A percentile compares a stretch with the other conserved stretches of the same genome.
Evolutionary conservation across 1,140 invertebrate species (phyloP).

Genomic region (Drosophila rhopaloa): DNA sequence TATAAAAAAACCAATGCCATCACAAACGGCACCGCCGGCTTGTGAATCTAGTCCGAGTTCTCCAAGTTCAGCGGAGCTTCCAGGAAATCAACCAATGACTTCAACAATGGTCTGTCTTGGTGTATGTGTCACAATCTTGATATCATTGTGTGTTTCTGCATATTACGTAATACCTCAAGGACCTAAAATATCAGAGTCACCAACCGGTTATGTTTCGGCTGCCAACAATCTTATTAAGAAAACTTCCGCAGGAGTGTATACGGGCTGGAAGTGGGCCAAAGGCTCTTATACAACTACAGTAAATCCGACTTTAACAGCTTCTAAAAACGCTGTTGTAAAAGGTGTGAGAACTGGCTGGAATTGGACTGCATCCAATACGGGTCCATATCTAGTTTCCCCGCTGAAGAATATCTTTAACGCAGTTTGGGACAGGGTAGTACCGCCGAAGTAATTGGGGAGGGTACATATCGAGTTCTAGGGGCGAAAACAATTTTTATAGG

Average conservation of each 20-base stretch:
- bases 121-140: neutral
- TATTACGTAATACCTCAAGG: too few species aligned
- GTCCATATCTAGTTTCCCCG: neutral
- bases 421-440: neutral
- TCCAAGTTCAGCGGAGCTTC: neutral
- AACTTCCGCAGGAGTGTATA: too few species aligned
- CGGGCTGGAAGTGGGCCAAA: neutral
- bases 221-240: too few species aligned
- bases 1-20: neutral
- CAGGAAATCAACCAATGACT: neutral
- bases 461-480: too few species aligned
- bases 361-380: neutral
- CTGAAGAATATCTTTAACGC: neutral
- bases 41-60: neutral
- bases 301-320: neutral
- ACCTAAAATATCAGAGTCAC: too few species aligned
- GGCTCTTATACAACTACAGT: neutral
- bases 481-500: too few species aligned
- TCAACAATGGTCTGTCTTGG: neutral
- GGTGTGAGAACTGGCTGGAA: neutral
- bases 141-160: neutral
- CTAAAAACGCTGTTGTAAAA: neutral
- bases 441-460: neutral
- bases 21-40: neutral
- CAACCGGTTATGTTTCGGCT: too few species aligned